phyloP scores from a whole-genome alignment of 2,888 invertebrate genomes.

The Trichacis sp. region DNA sequence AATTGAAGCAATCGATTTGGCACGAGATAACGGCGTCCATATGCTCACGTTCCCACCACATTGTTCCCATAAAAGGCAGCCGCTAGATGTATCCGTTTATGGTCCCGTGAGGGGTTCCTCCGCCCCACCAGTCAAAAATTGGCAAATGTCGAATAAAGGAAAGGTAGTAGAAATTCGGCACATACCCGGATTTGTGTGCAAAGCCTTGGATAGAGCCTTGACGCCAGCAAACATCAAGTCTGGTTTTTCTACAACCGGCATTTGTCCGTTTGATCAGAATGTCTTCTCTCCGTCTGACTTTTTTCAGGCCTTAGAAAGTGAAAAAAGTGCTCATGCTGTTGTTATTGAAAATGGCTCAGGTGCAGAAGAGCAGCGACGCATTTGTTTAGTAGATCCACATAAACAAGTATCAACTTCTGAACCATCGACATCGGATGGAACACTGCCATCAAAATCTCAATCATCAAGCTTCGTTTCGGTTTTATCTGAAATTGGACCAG shows the following conservation, averaged over 20 bases:
- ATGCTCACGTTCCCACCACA: slow-evolving; percentile 59
- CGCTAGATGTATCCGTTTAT: slow-evolving; percentile 50
- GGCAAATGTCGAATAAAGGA: slow-evolving; percentile 61
- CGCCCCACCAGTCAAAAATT: slow-evolving; percentile 33
- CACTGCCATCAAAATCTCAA: too few species aligned
- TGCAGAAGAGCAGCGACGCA: too few species aligned
- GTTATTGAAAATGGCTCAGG: too few species aligned
- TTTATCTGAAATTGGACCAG: too few species aligned
- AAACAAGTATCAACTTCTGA: too few species aligned
- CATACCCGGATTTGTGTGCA: slow-evolving; percentile 56
- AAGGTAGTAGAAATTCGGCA: slow-evolving; percentile 62
- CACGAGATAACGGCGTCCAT: slow-evolving; percentile 53
- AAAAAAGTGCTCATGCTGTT: too few species aligned
- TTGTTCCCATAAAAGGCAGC: slow-evolving; percentile 56
- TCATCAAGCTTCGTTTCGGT: too few species aligned
- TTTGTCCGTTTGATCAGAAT: slow-evolving; percentile 50
- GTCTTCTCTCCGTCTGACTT: slow-evolving; percentile 2
- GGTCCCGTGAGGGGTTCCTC: slow-evolving; percentile 43
- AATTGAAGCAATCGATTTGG: slow-evolving; percentile 44
- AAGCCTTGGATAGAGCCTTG: slow-evolving; percentile 56
- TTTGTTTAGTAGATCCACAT: too few species aligned
- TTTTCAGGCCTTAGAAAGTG: too few species aligned
- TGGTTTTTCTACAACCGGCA: slow-evolving; percentile 59
- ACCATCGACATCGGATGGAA: too few species aligned
- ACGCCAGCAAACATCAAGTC: slow-evolving; percentile 57